phyloP scores from a whole-genome alignment of 2,113 vertebrate species.

The Bucco capensis region DNA sequence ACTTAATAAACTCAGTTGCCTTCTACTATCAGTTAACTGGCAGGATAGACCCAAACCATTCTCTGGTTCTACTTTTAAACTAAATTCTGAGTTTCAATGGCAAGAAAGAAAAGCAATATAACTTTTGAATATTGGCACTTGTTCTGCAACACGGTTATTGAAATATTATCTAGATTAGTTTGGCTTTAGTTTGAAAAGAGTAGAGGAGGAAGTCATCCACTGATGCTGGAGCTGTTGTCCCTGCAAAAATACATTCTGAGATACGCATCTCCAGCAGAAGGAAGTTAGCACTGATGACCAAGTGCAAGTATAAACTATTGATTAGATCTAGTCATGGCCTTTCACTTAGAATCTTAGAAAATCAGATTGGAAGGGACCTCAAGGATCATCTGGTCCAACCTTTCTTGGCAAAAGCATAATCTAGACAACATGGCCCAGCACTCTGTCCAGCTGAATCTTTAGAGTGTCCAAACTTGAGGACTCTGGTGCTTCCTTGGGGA shows the following conservation, averaged over 20 bases:
- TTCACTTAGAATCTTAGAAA: background rate
- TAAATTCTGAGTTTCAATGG: background rate
- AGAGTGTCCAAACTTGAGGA: background rate
- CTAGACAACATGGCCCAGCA: too few relatives aligned
- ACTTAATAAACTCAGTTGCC: too few relatives aligned
- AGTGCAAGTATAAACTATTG: rapidly evolving
- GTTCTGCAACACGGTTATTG: background rate
- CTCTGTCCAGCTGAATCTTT: too few relatives aligned
- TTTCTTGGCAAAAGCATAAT: too few relatives aligned
- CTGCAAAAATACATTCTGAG: background rate
- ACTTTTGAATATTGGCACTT: background rate
- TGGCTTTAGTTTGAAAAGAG: background rate
- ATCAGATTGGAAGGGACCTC: too few relatives aligned
- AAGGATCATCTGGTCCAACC: too few relatives aligned
- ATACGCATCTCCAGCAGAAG: background rate
- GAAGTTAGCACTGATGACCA: rapidly evolving
- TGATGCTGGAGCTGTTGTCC: background rate
- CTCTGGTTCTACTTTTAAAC: background rate
- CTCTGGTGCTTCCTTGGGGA: background rate
- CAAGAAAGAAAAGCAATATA: background rate
- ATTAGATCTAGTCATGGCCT: too few relatives aligned
- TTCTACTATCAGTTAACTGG: too few relatives aligned
- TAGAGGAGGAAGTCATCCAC: background rate
- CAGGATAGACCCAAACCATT: background rate
- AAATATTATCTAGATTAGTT: background rate